A percentile compares a stretch with the other conserved stretches of the same genome.
phyloP scores from a whole-genome alignment of 2,113 vertebrate species.

The Nannospalax galili region DNA sequence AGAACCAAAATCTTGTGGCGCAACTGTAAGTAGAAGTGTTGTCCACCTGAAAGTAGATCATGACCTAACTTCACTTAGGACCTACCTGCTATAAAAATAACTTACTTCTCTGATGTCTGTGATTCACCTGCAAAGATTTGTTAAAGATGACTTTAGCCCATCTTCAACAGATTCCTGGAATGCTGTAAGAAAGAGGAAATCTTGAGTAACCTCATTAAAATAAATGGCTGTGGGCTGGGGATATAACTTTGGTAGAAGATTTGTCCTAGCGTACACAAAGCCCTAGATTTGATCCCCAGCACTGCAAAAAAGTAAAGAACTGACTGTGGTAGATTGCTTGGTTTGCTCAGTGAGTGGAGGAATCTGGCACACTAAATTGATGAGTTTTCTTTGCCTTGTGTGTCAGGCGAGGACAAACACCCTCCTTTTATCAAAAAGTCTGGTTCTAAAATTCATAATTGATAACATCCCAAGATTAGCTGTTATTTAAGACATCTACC shows the following conservation, averaged over 20 bases:
- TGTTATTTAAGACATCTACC: slow-evolving; percentile 16
- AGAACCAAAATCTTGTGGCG: slow-evolving; percentile 9
- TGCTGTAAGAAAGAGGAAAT: neutral
- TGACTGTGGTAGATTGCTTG: neutral
- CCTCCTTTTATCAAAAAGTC: neutral
- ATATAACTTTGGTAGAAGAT: neutral
- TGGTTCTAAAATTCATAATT: slow-evolving; percentile 42
- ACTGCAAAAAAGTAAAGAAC: neutral
- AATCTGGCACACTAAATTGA: neutral
- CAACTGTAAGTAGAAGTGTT: neutral
- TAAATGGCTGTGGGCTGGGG: neutral
- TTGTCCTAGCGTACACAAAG: neutral
- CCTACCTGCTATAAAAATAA: slow-evolving; percentile 20
- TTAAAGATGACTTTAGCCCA: neutral
- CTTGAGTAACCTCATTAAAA: neutral
- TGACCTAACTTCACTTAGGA: slow-evolving; percentile 40
- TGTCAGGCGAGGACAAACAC: neutral
- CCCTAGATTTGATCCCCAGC: neutral
- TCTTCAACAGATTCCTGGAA: slow-evolving; percentile 47
- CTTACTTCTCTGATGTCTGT: neutral
- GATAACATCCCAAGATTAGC: neutral
- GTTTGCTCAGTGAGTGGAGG: neutral
- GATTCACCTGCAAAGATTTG: slow-evolving; percentile 50
- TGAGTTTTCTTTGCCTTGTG: slow-evolving; percentile 15
- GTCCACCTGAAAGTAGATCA: slow-evolving; percentile 6